These are phyloP conservation scores for Megaustenia siamemsis DNA, from an alignment of 2,888 invertebrate species.

Conservation along the genomic window DNA sequence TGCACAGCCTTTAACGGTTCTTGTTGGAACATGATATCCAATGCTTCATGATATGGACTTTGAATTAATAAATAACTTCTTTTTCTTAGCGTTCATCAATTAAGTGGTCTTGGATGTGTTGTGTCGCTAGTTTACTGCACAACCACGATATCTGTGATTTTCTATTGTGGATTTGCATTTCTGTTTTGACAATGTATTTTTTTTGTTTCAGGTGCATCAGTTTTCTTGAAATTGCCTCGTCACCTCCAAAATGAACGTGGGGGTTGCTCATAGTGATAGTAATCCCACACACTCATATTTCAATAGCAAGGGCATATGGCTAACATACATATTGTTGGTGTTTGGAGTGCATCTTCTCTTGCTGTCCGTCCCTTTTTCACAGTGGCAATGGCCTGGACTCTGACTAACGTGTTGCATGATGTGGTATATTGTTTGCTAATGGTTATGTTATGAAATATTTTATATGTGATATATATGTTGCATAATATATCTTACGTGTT, in stretches of 20 bases:
- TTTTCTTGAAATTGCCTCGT: neutral
- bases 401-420: constrained; percentile 86
- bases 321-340: constrained; percentile 84
- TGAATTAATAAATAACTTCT: no score
- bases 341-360: constrained; percentile 84
- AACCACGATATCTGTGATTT: no score
- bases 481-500: no score
- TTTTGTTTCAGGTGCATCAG: neutral
- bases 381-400: constrained; percentile 85
- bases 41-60: no score
- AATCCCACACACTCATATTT: constrained; percentile 86
- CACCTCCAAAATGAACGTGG: constrained; percentile 81
- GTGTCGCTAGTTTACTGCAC: no score
- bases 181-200: constrained; percentile 69
- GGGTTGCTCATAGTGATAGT: constrained; percentile 84
- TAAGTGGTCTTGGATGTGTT: no score
- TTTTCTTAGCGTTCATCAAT: no score
- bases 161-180: constrained; percentile 65
- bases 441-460: no score
- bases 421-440: constrained; percentile 83
- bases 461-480: no score
- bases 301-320: constrained; percentile 84
- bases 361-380: constrained; percentile 83
- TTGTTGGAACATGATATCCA: no score
- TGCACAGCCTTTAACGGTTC: no score